Percentiles rank a stretch among this genome's conserved stretches.
Evolutionary conservation across 2,888 invertebrate species (phyloP).

Genomic region (Acronicta alni): DNA sequence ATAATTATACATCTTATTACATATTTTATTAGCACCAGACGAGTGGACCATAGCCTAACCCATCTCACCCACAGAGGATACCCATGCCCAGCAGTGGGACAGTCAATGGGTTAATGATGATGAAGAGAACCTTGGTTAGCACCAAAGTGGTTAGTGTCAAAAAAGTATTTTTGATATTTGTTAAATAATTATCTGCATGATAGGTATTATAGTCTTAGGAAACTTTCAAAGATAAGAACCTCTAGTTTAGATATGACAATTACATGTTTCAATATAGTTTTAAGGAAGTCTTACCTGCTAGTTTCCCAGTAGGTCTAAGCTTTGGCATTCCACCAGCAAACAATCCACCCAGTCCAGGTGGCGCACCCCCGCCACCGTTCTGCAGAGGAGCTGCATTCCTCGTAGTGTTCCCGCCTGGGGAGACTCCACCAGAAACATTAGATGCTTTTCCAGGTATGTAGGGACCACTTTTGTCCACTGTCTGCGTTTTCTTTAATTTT

Average conservation of each 20-base stretch:
- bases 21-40: no score
- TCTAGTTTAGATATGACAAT: background rate
- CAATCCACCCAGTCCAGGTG: constrained; percentile 91
- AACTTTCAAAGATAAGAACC: constrained; percentile 28
- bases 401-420: constrained; percentile 74
- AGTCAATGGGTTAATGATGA: no score
- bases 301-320: constrained; percentile 92
- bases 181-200: no score
- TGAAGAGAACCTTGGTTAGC: no score
- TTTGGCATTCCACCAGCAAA: constrained; percentile 96
- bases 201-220: constrained; percentile 1
- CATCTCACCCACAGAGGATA: no score
- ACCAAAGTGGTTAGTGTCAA: no score
- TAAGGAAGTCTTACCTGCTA: constrained; percentile 71
- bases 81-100: no score
- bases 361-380: constrained; percentile 73
- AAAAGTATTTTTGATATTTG: no score
- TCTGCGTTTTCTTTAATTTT: constrained; percentile 94
- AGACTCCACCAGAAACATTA: constrained; percentile 67
- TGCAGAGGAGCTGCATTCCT: constrained; percentile 75
- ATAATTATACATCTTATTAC: no score
- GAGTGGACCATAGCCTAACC: no score
- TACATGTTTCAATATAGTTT: background rate
- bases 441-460: constrained; percentile 91
- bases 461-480: constrained; percentile 97